phyloP scores from a whole-genome alignment of 23 tunicate species.

The Ascidia mentula region DNA sequence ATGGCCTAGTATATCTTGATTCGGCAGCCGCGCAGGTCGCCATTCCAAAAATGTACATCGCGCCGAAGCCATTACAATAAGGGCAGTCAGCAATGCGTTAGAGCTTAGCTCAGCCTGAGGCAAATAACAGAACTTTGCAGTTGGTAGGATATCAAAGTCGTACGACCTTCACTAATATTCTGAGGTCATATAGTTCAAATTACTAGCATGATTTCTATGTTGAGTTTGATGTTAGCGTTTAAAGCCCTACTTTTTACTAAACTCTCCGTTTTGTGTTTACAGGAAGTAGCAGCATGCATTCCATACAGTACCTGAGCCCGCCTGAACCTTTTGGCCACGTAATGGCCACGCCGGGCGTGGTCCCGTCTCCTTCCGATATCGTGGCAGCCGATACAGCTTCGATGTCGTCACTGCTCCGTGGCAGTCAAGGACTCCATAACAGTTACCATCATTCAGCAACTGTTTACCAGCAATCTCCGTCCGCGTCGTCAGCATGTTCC shows the following conservation, averaged over 20 bases:
- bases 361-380: neutral
- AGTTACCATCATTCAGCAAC: neutral
- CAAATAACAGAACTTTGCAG: too few relatives aligned
- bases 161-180: too few relatives aligned
- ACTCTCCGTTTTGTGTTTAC: too few relatives aligned
- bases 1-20: neutral
- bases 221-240: too few relatives aligned
- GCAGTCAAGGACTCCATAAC: neutral
- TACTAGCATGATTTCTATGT: too few relatives aligned
- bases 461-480: neutral
- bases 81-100: too few relatives aligned
- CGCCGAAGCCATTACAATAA: too few relatives aligned
- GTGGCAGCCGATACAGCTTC: neutral
- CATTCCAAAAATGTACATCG: slow-evolving; percentile 9
- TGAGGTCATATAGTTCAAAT: too few relatives aligned
- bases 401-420: neutral
- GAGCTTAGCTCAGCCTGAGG: too few relatives aligned
- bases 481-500: neutral
- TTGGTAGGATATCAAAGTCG: too few relatives aligned
- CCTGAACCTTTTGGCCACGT: slow-evolving; percentile 8
- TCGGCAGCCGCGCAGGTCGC: neutral
- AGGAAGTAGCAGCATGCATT: slow-evolving; percentile 28
- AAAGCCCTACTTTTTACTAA: too few relatives aligned
- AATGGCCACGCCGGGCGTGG: neutral
- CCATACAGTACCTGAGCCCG: slow-evolving; percentile 33